Evolutionary conservation across 2,797 vertebrate species (phyloP).

Genomic region (Cirrhinus mrigala): DNA sequence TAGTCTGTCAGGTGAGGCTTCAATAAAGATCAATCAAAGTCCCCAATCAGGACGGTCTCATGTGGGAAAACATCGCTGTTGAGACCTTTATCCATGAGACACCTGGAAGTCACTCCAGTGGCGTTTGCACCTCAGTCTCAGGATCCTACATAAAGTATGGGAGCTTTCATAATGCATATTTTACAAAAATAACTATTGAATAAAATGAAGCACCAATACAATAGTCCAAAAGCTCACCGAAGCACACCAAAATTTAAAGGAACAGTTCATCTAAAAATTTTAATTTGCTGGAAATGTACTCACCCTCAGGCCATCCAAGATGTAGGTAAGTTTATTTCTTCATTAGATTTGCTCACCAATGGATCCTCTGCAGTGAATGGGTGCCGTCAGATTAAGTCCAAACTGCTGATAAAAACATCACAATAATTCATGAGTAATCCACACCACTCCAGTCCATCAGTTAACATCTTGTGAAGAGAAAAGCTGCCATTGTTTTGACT

Average conservation of each 20-base stretch:
- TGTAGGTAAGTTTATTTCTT: background rate
- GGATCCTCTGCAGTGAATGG: background rate
- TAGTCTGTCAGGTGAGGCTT: conserved; percentile 27
- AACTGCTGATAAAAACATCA: no score
- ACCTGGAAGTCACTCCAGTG: background rate
- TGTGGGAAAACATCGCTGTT: conserved; percentile 10
- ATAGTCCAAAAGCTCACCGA: background rate
- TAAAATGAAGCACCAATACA: background rate
- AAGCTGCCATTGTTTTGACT: no score
- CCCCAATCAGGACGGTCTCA: background rate
- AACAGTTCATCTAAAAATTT: background rate
- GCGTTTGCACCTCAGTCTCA: background rate
- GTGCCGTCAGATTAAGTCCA: no score
- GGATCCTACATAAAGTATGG: background rate
- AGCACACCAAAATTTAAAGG: background rate
- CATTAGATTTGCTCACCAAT: background rate
- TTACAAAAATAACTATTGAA: background rate
- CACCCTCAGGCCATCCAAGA: background rate
- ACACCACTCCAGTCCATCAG: no score
- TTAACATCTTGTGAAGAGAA: no score
- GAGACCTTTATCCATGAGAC: conserved; percentile 30
- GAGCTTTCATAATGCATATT: background rate
- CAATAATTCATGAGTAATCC: no score
- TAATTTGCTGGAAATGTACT: background rate
- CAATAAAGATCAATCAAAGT: conserved; percentile 43